Base-by-base conservation (phyloP, 1,140 invertebrate genomes). In the Xylocopa sonorina region DNA sequence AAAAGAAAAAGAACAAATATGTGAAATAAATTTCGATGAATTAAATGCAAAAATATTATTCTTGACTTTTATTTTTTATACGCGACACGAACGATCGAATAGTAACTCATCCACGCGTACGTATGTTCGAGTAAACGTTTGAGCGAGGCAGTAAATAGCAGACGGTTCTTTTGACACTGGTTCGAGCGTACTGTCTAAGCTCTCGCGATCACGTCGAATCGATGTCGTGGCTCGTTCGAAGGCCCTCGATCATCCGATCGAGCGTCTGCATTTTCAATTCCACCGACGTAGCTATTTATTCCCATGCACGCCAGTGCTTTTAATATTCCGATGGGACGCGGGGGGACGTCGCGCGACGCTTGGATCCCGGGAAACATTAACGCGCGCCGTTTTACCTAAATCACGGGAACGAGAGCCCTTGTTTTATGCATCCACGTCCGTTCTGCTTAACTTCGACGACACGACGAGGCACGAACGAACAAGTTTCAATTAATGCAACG, bases 301-400 rank as follows among this genome's bases (percentile, higher is more conserved):
- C 9, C 16, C 12, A 4, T n/a, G 32, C 18, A 9, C 12, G 18
- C 14, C 16, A 12, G 0, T 14, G 10, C 7, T 4, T 81, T 34
- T 51, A 71, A 64, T 53, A 32, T 81, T 67, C 7, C 14, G 3
- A n/a, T 24, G 27, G 2, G 27, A n/a, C 50, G 72, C n/a, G n/a
- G n/a, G 21, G 48, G 43, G 64, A 75, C 38, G 48, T 12, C 21
- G 68, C 24, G 18, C 29, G 38, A 64, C n/a, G n/a, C n/a, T n/a
- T n/a, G n/a, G 10, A 55, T 27, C 18, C 16, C 24, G 21, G 32
- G 55, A 75, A 80, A 81, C 81, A 76, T 27, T 67, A 62, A 82
- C 29, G 9, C 9, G 41, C 43, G 68, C 43, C 3, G 18, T 32
- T 18, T 21, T 7, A 6, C 57, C 16, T 21, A n/a, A 43, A 64